phyloP scores from a whole-genome alignment of 2,888 invertebrate genomes.

The Hyppa rectilinea region DNA sequence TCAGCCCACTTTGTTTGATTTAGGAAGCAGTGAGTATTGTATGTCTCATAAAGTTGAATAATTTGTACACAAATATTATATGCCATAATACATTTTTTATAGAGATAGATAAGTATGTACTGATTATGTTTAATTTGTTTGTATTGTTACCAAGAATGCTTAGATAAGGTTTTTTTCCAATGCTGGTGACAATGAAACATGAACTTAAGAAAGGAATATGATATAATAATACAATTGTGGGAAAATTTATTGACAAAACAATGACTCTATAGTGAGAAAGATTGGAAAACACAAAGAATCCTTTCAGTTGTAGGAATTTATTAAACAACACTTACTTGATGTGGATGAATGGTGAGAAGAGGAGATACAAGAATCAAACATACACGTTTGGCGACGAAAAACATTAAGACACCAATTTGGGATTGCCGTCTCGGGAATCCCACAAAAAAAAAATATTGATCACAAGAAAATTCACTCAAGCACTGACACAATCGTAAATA shows the following conservation, averaged over 20 bases:
- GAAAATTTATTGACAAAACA: constrained; percentile 39
- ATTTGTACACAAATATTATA: not conserved
- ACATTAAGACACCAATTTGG: constrained; percentile 16
- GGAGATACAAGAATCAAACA: constrained; percentile 9
- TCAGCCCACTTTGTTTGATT: constrained; percentile 29
- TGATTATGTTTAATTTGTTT: constrained; percentile 16
- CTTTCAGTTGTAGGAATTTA: constrained; percentile 21
- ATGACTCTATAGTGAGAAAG: not conserved
- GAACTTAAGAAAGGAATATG: constrained; percentile 28
- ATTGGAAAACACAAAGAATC: constrained; percentile 7
- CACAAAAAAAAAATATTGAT: constrained; percentile 15
- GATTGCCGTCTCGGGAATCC: not conserved
- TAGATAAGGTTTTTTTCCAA: not conserved
- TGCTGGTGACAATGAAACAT: constrained; percentile 35
- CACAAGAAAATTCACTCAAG: constrained; percentile 35
- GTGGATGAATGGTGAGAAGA: constrained; percentile 12
- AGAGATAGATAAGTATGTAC: not conserved
- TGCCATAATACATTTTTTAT: not conserved
- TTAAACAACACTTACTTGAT: constrained; percentile 48
- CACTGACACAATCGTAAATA: constrained; percentile 49
- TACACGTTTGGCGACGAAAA: constrained; percentile 12
- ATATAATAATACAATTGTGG: constrained; percentile 45
- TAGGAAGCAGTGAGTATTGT: constrained; percentile 4
- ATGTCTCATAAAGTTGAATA: not conserved
- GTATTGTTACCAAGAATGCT: constrained; percentile 18